Evolutionary conservation across 2,888 invertebrate genomes (phyloP).

Genomic region (Cantharis lateralis): DNA sequence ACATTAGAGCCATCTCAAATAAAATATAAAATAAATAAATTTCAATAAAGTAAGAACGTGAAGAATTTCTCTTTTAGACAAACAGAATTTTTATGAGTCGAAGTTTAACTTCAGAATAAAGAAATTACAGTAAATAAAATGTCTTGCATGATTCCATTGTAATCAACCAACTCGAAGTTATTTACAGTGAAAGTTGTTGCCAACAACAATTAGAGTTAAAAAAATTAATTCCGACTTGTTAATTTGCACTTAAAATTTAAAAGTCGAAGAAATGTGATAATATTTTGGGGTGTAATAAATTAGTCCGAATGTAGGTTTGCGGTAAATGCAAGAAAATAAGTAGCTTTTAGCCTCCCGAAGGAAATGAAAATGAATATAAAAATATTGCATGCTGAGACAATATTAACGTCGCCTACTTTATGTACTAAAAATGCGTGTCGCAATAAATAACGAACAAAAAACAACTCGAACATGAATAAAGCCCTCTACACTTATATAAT

Average conservation of each 20-base stretch:
- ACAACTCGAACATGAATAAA: neutral
- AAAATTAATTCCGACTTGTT: neutral
- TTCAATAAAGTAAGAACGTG: neutral
- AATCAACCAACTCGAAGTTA: neutral
- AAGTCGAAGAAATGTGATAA: neutral
- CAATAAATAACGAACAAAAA: neutral
- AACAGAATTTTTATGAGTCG: neutral
- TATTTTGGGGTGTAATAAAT: neutral
- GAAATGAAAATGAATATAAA: neutral
- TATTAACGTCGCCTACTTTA: neutral
- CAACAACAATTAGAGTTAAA: neutral
- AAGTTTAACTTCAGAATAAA: neutral
- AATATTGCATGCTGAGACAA: neutral
- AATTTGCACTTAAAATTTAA: neutral
- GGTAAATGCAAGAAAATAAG: neutral
- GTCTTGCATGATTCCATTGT: neutral
- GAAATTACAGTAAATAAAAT: neutral
- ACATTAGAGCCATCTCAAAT: neutral
- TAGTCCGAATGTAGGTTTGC: neutral
- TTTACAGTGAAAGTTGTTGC: neutral
- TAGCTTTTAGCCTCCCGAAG: neutral
- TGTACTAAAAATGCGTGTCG: neutral
- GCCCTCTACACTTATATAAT: neutral
- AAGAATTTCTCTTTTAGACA: neutral
- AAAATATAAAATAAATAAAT: neutral